Evolutionary conservation across 2,888 invertebrate species (phyloP).

Genomic region (Oscheius sp.): DNA sequence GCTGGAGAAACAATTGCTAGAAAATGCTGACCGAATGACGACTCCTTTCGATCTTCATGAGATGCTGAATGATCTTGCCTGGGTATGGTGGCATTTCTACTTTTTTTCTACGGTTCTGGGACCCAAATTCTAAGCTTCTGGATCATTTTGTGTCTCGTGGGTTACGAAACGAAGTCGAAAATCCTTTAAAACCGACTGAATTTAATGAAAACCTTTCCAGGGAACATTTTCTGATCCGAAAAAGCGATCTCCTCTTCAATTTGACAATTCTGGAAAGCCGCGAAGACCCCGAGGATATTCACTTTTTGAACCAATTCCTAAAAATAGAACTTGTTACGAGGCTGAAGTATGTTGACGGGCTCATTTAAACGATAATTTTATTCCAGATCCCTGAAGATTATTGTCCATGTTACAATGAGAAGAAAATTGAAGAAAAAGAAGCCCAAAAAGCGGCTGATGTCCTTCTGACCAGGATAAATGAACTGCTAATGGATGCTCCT

Average conservation of each 20-base stretch:
- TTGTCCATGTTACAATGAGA: conserved; percentile 63
- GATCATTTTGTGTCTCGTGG: too few relatives aligned
- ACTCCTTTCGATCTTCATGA: conserved; percentile 75
- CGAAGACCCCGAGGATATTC: neutral
- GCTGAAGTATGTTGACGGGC: conserved; percentile 40
- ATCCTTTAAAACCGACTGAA: too few relatives aligned
- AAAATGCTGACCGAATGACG: conserved; percentile 73
- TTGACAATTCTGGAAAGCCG: neutral
- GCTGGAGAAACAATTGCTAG: conserved; percentile 63
- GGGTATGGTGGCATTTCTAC: neutral
- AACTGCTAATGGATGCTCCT: conserved; percentile 12
- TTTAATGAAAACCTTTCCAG: too few relatives aligned
- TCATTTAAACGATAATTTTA: too few relatives aligned
- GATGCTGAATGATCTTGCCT: conserved; percentile 62
- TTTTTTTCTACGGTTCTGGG: too few relatives aligned
- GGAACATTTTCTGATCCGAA: conserved; percentile 12
- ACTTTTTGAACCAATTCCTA: conserved; percentile 38
- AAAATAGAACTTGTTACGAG: conserved; percentile 51
- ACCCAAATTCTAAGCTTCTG: too few relatives aligned
- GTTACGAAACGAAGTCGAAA: too few relatives aligned
- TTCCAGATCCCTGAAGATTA: conserved; percentile 54
- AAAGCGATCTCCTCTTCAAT: neutral
- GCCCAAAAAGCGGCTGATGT: conserved; percentile 45
- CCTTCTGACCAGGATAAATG: conserved; percentile 15
- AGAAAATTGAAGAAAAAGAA: conserved; percentile 48